Base-by-base conservation (phyloP, 2,113 vertebrate genomes). In the Lontra canadensis region DNA sequence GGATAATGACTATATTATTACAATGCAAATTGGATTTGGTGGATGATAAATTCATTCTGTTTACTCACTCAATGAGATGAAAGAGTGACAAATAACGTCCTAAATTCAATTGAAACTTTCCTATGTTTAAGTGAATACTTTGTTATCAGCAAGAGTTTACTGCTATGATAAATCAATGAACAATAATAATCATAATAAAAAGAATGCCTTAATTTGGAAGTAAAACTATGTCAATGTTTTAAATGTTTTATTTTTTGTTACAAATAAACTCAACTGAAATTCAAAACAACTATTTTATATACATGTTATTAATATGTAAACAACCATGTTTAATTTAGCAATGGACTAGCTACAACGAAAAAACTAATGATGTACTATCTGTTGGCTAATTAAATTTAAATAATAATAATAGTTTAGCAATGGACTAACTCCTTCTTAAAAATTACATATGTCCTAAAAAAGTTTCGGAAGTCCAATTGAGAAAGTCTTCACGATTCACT, bases 101-200 rank as follows among this genome's bases (percentile, higher is more conserved):
- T 94, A 94, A 82, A 96, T 76, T 88, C 69, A 87, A 80, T 74
- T 95, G n/a, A 11, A 78, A 82, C 21, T 85, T 91, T 67, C 52
- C 18, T 94, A 76, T 88, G 26, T 80, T 93, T 67, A 76, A 89
- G 86, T 65, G 31, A 94, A 71, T 29, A 73, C 18, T 91, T 82
- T 73, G 61, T 15, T 63, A 31, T 23, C 7, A 65, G 21, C 29
- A 90, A 94, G 17, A 7, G 9, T 63, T 92, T 90, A 52, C 61
- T 90, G 69, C 20, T 90, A 39, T 36, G 55, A 63, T 59, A 95
- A 86, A n/a, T n/a, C 36, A 93, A 52, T 88, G 17, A 42, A 83
- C 57, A 11, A 39, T 49, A 67, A 73, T 80, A 21, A 83, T 7
- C 1, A n/a, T 39, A 94, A 31, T 49, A 44, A 81, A 96, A 92